Percentiles rank a stretch among this genome's conserved stretches.
Conservation (phyloP, 1,140 invertebrate genomes). For the Brachystomella parvula region DNA sequence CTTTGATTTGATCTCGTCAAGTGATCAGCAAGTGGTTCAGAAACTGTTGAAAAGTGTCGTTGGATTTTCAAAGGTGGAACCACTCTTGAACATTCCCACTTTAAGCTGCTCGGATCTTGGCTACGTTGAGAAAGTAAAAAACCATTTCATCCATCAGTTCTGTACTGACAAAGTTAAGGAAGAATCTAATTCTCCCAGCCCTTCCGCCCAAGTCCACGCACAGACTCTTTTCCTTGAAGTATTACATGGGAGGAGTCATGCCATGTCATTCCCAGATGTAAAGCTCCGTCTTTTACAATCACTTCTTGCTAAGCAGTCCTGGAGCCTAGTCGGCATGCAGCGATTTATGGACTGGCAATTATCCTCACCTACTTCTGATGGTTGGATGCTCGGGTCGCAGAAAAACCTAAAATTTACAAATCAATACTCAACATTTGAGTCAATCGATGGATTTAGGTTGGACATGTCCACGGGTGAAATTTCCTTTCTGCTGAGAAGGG, state of each 20-base stretch:
- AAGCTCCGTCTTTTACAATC: constrained; percentile 18
- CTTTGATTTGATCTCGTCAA: constrained; percentile 15
- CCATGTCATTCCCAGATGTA: constrained; percentile 8
- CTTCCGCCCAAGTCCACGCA: constrained; percentile 20
- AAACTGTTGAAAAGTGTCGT: constrained; percentile 27
- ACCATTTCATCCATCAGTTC: constrained; percentile 23
- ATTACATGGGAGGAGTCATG: constrained; percentile 19
- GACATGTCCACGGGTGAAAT: constrained; percentile 17
- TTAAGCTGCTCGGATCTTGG: constrained; percentile 25
- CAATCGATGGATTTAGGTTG: constrained; percentile 26
- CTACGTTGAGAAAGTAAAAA: constrained; percentile 28
- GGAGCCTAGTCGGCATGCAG: constrained; percentile 12
- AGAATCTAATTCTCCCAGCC: constrained; percentile 14
- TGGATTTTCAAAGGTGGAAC: constrained; percentile 26
- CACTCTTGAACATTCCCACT: constrained; percentile 24
- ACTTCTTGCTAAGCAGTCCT: constrained; percentile 9
- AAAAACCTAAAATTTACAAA: constrained; percentile 9
- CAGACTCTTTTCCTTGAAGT: constrained; percentile 30
- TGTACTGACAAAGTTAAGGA: constrained; percentile 21
- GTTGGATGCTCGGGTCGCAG: background rate
- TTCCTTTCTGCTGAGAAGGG: constrained; percentile 17
- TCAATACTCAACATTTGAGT: constrained; percentile 7
- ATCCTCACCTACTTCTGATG: background rate
- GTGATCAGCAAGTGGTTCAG: constrained; percentile 16
- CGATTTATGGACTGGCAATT: constrained; percentile 11